Evolutionary conservation across 30 jellyfish, hydroid and myxozoan genomes (phyloP).

Genomic region (Sanderia malayensis): DNA sequence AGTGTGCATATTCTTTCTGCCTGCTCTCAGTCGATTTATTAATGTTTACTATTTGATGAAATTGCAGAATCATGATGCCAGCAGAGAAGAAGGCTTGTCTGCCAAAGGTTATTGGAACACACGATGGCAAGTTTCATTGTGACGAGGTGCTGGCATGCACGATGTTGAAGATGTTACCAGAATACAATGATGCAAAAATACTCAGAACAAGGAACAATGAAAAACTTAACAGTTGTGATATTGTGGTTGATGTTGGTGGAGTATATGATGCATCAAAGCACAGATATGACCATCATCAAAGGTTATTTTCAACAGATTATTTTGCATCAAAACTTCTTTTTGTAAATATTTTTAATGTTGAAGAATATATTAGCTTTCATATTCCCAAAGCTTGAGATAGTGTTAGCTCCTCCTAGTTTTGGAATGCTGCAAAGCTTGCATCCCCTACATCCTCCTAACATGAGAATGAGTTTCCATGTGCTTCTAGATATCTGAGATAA

Average conservation of each 20-base stretch:
- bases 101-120: constrained; percentile 84
- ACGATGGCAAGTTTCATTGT: constrained; percentile 97
- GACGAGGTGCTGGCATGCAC: constrained; percentile 96
- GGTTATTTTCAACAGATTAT: no score
- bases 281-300: constrained; percentile 96
- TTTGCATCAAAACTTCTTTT: no score
- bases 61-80: neutral
- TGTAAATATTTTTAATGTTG: no score
- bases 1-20: no score
- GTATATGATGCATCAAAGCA: constrained; percentile 69
- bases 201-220: constrained; percentile 75
- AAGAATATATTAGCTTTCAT: no score
- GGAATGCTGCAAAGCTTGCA: no score
- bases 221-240: constrained; percentile 73
- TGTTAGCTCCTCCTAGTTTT: no score
- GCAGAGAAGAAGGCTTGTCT: constrained; percentile 32
- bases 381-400: no score
- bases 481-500: neutral
- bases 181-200: constrained; percentile 76
- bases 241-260: constrained; percentile 99
- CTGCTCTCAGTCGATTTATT: no score
- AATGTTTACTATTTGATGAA: no score
- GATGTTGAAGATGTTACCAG: constrained; percentile 75
- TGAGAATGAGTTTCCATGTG: no score
- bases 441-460: no score